phyloP scores from a whole-genome alignment of 1,140 invertebrate genomes.

The Aphelenchoides besseyi region DNA sequence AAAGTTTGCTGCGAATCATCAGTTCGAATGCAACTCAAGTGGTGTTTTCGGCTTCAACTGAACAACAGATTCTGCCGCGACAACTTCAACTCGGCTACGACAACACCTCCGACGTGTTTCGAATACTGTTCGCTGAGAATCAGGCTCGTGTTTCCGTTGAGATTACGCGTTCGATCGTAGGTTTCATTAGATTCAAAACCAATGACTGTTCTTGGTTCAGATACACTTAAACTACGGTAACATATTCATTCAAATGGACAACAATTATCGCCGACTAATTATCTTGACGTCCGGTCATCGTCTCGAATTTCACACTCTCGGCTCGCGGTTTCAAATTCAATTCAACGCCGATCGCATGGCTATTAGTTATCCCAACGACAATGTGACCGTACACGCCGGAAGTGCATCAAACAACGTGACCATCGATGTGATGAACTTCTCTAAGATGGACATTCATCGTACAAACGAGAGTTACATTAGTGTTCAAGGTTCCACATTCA shows the following conservation, averaged over 20 bases:
- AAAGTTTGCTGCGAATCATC: background rate
- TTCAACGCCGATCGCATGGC: background rate
- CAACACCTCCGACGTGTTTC: conserved; percentile 3
- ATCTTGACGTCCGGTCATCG: conserved; percentile 11
- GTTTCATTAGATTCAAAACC: too few species aligned
- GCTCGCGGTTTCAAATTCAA: conserved; percentile 8
- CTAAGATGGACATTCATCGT: conserved; percentile 5
- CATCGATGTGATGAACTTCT: background rate
- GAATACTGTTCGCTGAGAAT: background rate
- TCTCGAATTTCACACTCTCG: conserved; percentile 14
- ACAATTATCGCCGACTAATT: conserved; percentile 9
- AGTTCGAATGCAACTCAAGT: conserved; percentile 11
- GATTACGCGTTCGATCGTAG: background rate
- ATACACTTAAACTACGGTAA: conserved; percentile 10
- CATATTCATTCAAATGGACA: conserved; percentile 16
- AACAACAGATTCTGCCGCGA: background rate
- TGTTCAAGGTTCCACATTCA: background rate
- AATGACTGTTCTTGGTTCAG: background rate
- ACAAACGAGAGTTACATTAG: background rate
- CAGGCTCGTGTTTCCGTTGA: background rate
- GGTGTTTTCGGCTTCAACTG: background rate
- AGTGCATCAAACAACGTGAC: background rate
- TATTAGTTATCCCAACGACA: conserved; percentile 5
- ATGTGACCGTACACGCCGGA: background rate
- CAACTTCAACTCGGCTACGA: conserved; percentile 16